Evolutionary conservation across 2,797 vertebrate genomes (phyloP).

Genomic region (Cuniculus paca): DNA sequence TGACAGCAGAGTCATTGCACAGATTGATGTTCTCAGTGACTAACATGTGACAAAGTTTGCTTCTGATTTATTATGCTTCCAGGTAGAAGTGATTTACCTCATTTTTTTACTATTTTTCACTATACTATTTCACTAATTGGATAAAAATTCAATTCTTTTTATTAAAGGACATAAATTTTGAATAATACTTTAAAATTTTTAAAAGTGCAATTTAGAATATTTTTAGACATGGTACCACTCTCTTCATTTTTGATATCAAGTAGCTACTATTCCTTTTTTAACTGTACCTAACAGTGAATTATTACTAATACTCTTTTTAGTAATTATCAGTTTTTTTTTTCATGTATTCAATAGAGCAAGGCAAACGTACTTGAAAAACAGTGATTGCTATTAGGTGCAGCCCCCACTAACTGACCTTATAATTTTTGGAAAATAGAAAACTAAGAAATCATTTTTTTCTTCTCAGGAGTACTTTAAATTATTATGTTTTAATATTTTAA

Average conservation of each 20-base stretch:
- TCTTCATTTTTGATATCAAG: slow-evolving; percentile 21
- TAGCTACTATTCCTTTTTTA: background rate
- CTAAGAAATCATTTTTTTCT: slow-evolving; percentile 30
- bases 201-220: background rate
- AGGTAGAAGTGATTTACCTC: slow-evolving; percentile 73
- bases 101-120: slow-evolving; percentile 78
- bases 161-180: slow-evolving; percentile 18
- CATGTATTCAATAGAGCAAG: background rate
- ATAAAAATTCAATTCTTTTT: slow-evolving; percentile 63
- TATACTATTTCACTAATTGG: slow-evolving; percentile 80
- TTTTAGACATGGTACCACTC: background rate
- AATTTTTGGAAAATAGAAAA: slow-evolving; percentile 56
- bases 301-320: background rate
- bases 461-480: background rate
- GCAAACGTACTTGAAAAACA: slow-evolving; percentile 17
- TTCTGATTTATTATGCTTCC: slow-evolving; percentile 84
- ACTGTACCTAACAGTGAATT: background rate
- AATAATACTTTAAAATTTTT: slow-evolving; percentile 56
- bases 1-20: slow-evolving; percentile 71
- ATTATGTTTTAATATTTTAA: background rate
- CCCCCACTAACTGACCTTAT: background rate
- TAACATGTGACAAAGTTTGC: slow-evolving; percentile 67
- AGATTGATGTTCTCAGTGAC: slow-evolving; percentile 78
- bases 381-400: background rate
- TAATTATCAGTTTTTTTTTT: slow-evolving; percentile 50